phyloP scores from a whole-genome alignment of 2,113 vertebrate genomes.

The Gopherus evgoodei region DNA sequence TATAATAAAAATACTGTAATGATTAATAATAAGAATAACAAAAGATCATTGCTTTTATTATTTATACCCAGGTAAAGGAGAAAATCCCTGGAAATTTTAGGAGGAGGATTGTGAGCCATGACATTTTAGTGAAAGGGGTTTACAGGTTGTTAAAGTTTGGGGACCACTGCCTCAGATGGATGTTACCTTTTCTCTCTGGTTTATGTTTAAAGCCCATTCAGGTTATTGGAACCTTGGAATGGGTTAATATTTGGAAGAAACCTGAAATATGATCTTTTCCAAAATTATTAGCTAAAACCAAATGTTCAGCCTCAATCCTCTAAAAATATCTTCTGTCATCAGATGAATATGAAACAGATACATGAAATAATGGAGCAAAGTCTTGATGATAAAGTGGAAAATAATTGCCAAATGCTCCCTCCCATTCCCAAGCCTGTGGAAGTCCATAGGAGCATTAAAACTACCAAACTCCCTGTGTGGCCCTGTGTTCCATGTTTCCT shows the following conservation, averaged over 20 bases:
- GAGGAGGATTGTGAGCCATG: too few species aligned
- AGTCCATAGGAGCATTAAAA: not conserved
- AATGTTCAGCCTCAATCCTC: not conserved
- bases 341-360: not conserved
- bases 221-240: not conserved
- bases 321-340: not conserved
- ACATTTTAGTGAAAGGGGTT: too few species aligned
- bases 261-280: not conserved
- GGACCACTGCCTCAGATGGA: not conserved
- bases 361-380: not conserved
- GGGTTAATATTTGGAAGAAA: not conserved
- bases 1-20: too few species aligned
- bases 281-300: not conserved
- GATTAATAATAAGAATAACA: too few species aligned
- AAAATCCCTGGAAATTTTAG: too few species aligned
- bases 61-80: too few species aligned
- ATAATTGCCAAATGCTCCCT: not conserved
- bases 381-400: not conserved
- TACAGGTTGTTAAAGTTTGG: too few species aligned
- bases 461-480: fast-evolving
- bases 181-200: fast-evolving
- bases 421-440: not conserved
- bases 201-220: not conserved
- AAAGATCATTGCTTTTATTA: too few species aligned
- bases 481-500: not conserved